Conservation (phyloP, 2,888 invertebrate genomes). For the Brenthis hecate region DNA sequence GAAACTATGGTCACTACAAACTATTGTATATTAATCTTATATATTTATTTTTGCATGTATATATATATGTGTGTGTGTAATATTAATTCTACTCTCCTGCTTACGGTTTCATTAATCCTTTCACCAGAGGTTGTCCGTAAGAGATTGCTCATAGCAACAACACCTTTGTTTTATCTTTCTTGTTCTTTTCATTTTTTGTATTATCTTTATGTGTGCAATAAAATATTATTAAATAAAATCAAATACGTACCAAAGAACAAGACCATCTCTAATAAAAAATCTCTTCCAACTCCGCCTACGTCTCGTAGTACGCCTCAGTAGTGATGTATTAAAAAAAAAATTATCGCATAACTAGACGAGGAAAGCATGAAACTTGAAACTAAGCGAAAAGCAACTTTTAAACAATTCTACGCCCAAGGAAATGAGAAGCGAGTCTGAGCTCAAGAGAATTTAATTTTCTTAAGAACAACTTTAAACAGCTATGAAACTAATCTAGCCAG, state of each 20-base stretch:
- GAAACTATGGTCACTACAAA: too few species aligned
- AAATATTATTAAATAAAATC: neutral
- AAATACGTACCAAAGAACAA: neutral
- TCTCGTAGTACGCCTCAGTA: neutral
- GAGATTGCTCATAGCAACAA: too few species aligned
- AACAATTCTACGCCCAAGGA: constrained; percentile 39
- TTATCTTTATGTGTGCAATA: too few species aligned
- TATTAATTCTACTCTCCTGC: too few species aligned
- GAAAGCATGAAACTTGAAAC: constrained; percentile 24
- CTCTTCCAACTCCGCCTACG: neutral
- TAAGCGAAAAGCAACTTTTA: constrained; percentile 35
- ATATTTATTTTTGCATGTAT: too few species aligned
- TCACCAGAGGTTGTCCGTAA: too few species aligned
- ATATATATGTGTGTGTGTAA: too few species aligned
- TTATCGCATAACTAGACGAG: constrained; percentile 22
- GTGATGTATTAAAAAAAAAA: constrained; percentile 13
- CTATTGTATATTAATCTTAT: too few species aligned
- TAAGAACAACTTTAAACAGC: constrained; percentile 62
- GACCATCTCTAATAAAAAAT: neutral
- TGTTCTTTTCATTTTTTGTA: too few species aligned
- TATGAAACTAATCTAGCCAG: constrained; percentile 61
- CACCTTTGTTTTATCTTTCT: too few species aligned
- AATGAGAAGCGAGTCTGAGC: constrained; percentile 45
- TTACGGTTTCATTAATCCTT: too few species aligned
- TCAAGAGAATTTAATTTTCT: constrained; percentile 62